Base-by-base conservation (phyloP, 2,888 invertebrate genomes). In the Aquatica leii region DNA sequence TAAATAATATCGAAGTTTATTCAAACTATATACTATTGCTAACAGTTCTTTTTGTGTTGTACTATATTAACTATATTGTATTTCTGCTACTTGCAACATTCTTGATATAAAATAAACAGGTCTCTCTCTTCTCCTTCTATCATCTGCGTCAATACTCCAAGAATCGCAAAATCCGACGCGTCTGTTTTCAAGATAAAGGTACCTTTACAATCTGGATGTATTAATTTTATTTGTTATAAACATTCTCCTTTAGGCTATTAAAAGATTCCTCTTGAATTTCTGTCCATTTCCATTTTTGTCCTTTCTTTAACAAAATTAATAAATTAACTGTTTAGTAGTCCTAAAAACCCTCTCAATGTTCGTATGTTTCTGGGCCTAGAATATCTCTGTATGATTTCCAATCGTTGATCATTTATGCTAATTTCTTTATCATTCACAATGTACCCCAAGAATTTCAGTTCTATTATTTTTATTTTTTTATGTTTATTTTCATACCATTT, bases 11-110 rank as follows among this genome's bases (percentile, higher is more conserved):
- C 15, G 35, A 11, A 52, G 31, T 52, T 43, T 51, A 4, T n/a
- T 41, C 1, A 43, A n/a, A 31, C 15, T 17, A 52, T 21, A 59
- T 5, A 59, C 52, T 11, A 59, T 50, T 9, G 59, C 59, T 18
- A 43, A 17, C 59, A 59, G 51, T 52, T 52, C 59, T 24, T 59
- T 59, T 40, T 59, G 51, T 9, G 52, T 21, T 15, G 51, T 34
- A 2, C 41, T 21, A 8, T 59, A 59, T 11, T 17, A 41, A 2
- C 41, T 21, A 8, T 59, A 59, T 11, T 17, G 40, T 24, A 2
- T 14, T 14, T 51, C 59, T 11, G 35, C 37, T 21, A 12, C 17
- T 20, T 35, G 35, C 4, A 48, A 9, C 0, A 34, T 35, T 40
- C 60, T 35, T 15, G 60, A 48, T 14, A 59, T 20, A 31, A 59